These are phyloP conservation scores for Vultur gryphus DNA, from an alignment of 2,797 vertebrate genomes.

Conservation along the genomic window DNA sequence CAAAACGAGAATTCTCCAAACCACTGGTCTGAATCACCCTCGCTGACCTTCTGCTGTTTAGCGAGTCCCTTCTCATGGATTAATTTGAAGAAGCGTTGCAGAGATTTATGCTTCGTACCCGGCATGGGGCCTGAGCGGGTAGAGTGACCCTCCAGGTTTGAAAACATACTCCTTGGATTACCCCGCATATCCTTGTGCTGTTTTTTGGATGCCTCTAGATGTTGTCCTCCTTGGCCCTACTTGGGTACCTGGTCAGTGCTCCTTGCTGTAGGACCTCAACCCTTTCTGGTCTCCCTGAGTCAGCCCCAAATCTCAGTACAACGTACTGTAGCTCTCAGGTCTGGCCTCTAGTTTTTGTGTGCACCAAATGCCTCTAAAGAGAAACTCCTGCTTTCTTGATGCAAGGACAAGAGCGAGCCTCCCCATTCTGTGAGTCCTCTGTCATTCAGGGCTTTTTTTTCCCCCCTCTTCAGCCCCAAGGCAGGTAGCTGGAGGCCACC, in stretches of 20 bases:
- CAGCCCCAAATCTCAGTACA: background rate
- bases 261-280: background rate
- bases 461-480: background rate
- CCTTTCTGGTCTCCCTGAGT: fast-evolving
- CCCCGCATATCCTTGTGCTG: background rate
- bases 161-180: background rate
- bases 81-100: background rate
- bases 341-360: background rate
- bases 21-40: slow-evolving; percentile 23
- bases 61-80: background rate
- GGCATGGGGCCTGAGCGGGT: fast-evolving
- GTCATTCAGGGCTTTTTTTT: background rate
- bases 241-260: background rate
- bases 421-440: background rate
- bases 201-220: background rate
- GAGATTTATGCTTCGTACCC: background rate
- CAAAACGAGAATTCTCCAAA: background rate
- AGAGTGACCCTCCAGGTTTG: background rate
- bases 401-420: background rate
- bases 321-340: fast-evolving
- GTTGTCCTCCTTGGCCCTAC: background rate
- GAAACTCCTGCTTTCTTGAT: background rate
- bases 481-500: background rate
- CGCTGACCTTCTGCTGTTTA: background rate
- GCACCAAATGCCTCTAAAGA: background rate